Evolutionary conservation across 2,113 vertebrate species (phyloP), one percentile per base, ranked within the genome.

Genomic region (Odontesthes bonariensis): DNA sequence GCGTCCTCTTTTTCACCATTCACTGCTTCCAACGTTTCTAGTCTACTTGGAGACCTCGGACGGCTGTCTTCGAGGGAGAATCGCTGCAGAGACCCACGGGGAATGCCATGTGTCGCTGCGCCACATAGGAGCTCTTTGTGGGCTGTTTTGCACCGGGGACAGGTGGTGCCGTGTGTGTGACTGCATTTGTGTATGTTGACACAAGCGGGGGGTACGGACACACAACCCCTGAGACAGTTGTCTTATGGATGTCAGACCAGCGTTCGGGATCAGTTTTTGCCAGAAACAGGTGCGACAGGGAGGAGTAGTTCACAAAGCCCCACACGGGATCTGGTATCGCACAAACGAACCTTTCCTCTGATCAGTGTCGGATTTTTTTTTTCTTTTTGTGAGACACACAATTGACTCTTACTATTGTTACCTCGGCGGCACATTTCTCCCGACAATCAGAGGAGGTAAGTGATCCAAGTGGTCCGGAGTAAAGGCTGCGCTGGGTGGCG

Each of bases 251-350:
- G 94, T 93, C 92, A 93, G 88, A 81, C 88, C 83, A 89, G 85
- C 87, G 87, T 52, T 61, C 81, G 67, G 88, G 85, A 84, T 82
- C 90, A 80, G 88, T 80, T 87, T 84, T 89, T 79, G 68, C 72
- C 88, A 84, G 84, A 90, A 93, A 95, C 94, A 95, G 94, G 94
- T 95, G 94, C 93, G 92, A 89, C 81, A 77, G 84, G 88, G 89
- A 87, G 89, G 86, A 92, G 92, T 88, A 92, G 91, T 92, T 94
- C 83, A 56, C 90, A 82, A 81, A 90, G 82, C 82, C 79, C 83
- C 14, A 5, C 79, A 32, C 84, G 33, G 83, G 88, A 86, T 81
- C 79, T 69, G 81, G 63, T 33, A 73, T 73, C 65, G 82, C 79
- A 49, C 75, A 57, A 73, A 74, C 84, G 74, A 81, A 49, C 69